Evolutionary conservation across 1,140 invertebrate species (phyloP), one percentile per base, ranked within the genome.

Genomic region (Chymomyza costata): DNA sequence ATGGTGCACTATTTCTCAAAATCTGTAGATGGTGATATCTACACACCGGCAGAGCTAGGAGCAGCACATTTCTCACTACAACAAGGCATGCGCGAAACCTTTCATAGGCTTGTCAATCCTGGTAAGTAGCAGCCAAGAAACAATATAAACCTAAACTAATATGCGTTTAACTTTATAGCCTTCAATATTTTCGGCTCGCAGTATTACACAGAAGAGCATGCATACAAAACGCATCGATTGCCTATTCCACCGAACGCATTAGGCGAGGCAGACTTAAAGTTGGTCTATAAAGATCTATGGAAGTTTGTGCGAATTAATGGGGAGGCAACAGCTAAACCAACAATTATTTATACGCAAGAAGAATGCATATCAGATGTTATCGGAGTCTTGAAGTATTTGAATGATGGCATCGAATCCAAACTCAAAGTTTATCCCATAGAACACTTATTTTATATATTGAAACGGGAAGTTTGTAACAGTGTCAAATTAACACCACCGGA

Each of bases 1-100:
- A 51, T 51, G 46, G 51, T 56, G 2, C 61, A 65, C 19, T 61
- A 45, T 14, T 56, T 62, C 32, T 38, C 39, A 8, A 51, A 56
- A 7, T 8, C 34, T 8, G 0, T 31, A 5, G 19, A 51, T 10
- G 11, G 34, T 3, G 18, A 47, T 5, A 14, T 48, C 13, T 56
- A 45, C 28, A 19, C 44, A 6, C 62, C 52, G 10, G 57, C 47
- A 7, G 58, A 65, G 8, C 10, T 62, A 11, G 35, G 51, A 0
- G 17, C 43, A 6, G 18, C 15, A 1, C 13, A 53, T 8, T 66
- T 51, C 28, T 63, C 48, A 2, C 13, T 66, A 3, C 18, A 46
- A 6, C 17, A 41, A 7, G 53, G 63, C 1, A 5, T 63, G 6
- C 18, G 15, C 0, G 18, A 18, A 1, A 31, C 37, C 19, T 66